phyloP scores from a whole-genome alignment of 1,140 invertebrate genomes.

The Panagrolaimus sp. region DNA sequence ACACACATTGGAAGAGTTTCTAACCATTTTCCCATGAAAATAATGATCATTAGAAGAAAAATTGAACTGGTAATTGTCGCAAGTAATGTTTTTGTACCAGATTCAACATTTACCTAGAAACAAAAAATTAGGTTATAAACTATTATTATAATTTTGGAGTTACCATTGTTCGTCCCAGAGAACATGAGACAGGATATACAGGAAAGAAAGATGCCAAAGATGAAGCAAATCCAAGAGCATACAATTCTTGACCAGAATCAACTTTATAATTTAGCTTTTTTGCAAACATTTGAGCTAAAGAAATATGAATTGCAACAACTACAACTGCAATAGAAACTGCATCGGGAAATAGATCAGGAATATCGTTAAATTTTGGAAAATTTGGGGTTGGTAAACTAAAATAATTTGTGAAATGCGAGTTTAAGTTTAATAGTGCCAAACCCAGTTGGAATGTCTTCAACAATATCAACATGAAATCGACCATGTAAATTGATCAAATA shows the following conservation, averaged over 20 bases:
- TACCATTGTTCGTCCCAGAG: constrained; percentile 25
- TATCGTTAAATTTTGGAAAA: constrained; percentile 19
- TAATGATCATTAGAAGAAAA: constrained; percentile 30
- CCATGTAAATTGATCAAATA: background rate
- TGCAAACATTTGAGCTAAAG: constrained; percentile 26
- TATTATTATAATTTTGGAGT: no score
- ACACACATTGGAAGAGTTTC: constrained; percentile 48
- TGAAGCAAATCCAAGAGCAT: constrained; percentile 25
- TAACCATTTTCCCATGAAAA: constrained; percentile 30
- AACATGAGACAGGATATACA: constrained; percentile 39
- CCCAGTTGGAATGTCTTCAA: constrained; percentile 31
- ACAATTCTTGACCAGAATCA: constrained; percentile 32
- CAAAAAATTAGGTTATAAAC: no score
- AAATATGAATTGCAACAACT: constrained; percentile 28
- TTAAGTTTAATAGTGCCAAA: constrained; percentile 14
- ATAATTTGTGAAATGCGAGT: background rate
- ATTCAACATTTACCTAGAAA: constrained; percentile 23
- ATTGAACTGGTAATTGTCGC: constrained; percentile 26
- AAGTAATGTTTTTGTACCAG: constrained; percentile 28
- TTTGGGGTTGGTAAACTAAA: constrained; percentile 23
- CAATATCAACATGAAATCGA: constrained; percentile 17
- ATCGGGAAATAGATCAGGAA: constrained; percentile 23
- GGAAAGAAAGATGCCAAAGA: constrained; percentile 26
- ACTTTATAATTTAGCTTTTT: constrained; percentile 28
- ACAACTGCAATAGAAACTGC: constrained; percentile 36